Evolutionary conservation across 2,888 invertebrate species (phyloP), one percentile per base, ranked within the genome.

Genomic region (Copidosoma aretas): DNA sequence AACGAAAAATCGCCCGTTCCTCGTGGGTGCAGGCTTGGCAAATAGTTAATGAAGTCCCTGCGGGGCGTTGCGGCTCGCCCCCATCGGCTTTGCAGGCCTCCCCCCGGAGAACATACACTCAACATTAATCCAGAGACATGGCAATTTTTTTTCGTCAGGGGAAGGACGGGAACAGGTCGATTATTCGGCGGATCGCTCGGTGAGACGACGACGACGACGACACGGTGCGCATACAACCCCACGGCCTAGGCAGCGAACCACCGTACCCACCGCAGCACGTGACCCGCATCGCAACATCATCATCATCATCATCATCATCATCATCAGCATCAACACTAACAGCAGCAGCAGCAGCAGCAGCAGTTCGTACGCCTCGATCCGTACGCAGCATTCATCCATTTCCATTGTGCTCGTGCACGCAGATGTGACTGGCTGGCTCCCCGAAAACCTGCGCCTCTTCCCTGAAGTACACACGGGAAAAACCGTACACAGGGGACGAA

Each of bases 251-350:
- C n/a, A n/a, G 51, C 54, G 53, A 51, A 54, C 22, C 51, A 49
- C 41, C 41, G 49, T 32, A 53, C 14, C 58, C 60, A 57, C 63
- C 58, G 61, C 60, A 41, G 62, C 68, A 68, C 72, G 72, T 73
- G 72, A 73, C 71, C 68, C 72, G 72, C 72, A 73, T 71, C 63
- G 24, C 64, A 68, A 32, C 32, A 32, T 32, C 32, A 8, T 32
- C 32, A 32, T 32, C 32, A 32, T 32, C 32, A 32, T 5, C 32
- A 8, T 32, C 32, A 8, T 8, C 32, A 32, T 8, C 32, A 32
- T 32, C 32, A 32, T 8, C 4, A 8, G 60, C 59, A 46, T 52
- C 60, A n/a, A n/a, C n/a, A n/a, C n/a, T 54, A 43, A 49, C 25
- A 21, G 53, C 22, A 53, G n/a, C n/a, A n/a, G n/a, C n/a, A n/a